Evolutionary conservation across 1,140 invertebrate species (phyloP).

Genomic region (Copidosoma floridanum): DNA sequence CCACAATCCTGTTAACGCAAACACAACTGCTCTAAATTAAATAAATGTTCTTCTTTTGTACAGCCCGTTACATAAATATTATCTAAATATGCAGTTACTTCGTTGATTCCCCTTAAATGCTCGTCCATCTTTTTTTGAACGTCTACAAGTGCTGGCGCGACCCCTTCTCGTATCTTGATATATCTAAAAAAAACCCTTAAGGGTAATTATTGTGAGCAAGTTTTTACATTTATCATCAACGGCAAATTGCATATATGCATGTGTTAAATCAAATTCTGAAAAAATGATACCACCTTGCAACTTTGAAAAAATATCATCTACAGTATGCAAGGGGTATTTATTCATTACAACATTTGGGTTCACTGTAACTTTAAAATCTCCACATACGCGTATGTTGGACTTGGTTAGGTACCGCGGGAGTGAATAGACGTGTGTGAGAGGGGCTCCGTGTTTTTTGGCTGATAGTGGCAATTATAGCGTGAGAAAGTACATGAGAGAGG

Average conservation of each 20-base stretch:
- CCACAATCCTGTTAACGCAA: not conserved
- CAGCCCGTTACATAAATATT: not conserved
- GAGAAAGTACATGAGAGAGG: too few species aligned
- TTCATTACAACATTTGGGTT: not conserved
- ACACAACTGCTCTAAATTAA: not conserved
- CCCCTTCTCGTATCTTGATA: constrained; percentile 38
- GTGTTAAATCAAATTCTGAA: not conserved
- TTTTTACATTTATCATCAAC: not conserved
- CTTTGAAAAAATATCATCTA: not conserved
- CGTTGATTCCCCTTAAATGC: not conserved
- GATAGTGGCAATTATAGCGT: too few species aligned
- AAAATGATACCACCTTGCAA: not conserved
- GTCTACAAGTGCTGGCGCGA: not conserved
- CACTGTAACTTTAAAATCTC: not conserved
- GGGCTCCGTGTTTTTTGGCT: too few species aligned
- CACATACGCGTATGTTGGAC: not conserved
- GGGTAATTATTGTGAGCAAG: not conserved
- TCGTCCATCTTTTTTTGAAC: not conserved
- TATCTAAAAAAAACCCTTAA: constrained; percentile 7
- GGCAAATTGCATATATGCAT: not conserved
- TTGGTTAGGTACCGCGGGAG: too few species aligned
- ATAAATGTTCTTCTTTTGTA: not conserved
- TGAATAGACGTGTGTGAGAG: too few species aligned
- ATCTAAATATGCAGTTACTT: not conserved
- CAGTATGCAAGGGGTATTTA: not conserved